Evolutionary conservation across 1,140 invertebrate species (phyloP).

Genomic region (Drosophila neocordata): DNA sequence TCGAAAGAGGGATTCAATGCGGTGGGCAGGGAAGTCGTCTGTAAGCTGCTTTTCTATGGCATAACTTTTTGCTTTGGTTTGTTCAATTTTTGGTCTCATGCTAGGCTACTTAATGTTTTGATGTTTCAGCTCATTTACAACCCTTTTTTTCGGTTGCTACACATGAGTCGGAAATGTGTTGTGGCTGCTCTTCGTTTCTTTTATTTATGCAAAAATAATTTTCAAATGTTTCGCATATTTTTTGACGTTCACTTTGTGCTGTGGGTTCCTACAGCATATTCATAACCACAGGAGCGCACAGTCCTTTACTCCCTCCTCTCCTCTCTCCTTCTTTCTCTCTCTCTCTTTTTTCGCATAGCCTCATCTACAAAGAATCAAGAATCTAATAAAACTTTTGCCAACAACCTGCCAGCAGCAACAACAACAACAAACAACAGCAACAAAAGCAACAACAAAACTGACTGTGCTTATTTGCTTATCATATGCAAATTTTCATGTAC

Average conservation of each 20-base stretch:
- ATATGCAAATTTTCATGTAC: constrained; percentile 79
- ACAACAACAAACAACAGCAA: constrained; percentile 28
- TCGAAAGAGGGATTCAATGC: not conserved
- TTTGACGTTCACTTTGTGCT: constrained; percentile 36
- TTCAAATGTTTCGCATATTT: constrained; percentile 73
- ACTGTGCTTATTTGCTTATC: constrained; percentile 78
- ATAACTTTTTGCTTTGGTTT: constrained; percentile 27
- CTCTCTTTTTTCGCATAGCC: constrained; percentile 7
- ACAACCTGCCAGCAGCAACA: constrained; percentile 52
- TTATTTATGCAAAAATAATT: constrained; percentile 80
- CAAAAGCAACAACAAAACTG: constrained; percentile 37
- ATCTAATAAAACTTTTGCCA: constrained; percentile 79
- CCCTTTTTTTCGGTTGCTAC: constrained; percentile 47
- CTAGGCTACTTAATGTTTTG: constrained; percentile 37
- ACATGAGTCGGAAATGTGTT: constrained; percentile 23
- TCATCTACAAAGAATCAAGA: constrained; percentile 55
- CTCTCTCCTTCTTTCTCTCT: not conserved
- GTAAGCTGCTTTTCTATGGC: constrained; percentile 51
- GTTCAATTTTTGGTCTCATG: constrained; percentile 42
- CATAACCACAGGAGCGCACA: constrained; percentile 63
- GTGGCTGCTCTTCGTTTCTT: constrained; percentile 19
- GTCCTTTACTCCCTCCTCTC: not conserved
- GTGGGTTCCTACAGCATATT: constrained; percentile 46
- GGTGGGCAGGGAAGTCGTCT: not conserved
- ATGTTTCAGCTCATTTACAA: constrained; percentile 68